Evolutionary conservation across 2,888 invertebrate genomes (phyloP).

Genomic region (Dynastes grantii): DNA sequence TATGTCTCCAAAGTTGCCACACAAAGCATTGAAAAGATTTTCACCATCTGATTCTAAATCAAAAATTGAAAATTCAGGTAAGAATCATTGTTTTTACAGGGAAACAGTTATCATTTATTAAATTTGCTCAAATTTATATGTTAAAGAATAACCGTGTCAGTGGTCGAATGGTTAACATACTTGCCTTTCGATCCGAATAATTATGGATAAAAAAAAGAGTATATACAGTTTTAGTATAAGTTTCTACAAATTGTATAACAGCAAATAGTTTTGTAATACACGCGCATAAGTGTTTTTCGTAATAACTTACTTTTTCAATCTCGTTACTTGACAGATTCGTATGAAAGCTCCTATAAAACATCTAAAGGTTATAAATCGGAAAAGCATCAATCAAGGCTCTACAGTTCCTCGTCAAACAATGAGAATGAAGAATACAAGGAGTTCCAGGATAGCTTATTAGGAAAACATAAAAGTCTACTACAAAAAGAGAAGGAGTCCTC

Average conservation of each 20-base stretch:
- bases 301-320: not conserved
- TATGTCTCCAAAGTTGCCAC: not conserved
- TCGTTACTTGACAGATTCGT: not conserved
- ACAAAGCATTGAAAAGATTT: conserved; percentile 2
- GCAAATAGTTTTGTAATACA: too few species aligned
- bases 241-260: too few species aligned
- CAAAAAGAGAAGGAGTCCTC: conserved; percentile 52
- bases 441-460: not conserved
- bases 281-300: too few species aligned
- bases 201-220: too few species aligned
- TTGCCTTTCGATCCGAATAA: too few species aligned
- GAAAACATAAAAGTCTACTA: conserved; percentile 6
- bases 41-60: not conserved
- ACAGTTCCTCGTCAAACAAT: conserved; percentile 9
- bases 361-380: conserved; percentile 8
- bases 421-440: conserved; percentile 21
- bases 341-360: conserved; percentile 13
- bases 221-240: too few species aligned
- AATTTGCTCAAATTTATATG: too few species aligned
- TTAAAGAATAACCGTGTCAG: too few species aligned
- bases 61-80: conserved; percentile 21
- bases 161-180: too few species aligned
- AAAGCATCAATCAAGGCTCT: conserved; percentile 6
- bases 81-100: not conserved
- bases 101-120: too few species aligned